These are phyloP conservation scores for Vombatus ursinus DNA, from an alignment of 2,113 vertebrate genomes.

Conservation along the genomic window DNA sequence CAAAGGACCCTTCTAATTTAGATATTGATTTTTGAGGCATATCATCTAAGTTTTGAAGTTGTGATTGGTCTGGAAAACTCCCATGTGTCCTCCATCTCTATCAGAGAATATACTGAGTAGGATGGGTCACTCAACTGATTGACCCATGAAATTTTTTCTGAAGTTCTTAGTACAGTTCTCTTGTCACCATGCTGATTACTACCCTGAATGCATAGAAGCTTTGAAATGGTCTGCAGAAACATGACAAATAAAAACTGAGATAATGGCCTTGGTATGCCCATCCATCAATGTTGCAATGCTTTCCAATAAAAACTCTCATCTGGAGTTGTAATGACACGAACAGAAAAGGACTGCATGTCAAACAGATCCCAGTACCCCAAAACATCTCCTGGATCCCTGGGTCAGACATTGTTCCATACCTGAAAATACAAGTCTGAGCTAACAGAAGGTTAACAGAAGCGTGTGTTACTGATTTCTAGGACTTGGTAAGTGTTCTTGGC, in stretches of 20 bases:
- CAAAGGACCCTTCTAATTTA: background rate
- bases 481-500: background rate
- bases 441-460: background rate
- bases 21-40: background rate
- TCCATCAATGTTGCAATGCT: background rate
- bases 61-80: background rate
- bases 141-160: background rate
- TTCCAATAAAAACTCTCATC: background rate
- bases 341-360: background rate
- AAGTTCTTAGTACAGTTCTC: background rate
- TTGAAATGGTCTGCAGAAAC: background rate
- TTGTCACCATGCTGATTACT: background rate
- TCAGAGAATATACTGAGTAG: background rate
- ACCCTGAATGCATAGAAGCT: background rate
- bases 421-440: background rate
- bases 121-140: background rate
- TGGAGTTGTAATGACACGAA: background rate
- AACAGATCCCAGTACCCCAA: background rate
- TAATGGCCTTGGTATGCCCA: background rate
- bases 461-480: background rate
- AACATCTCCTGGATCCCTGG: background rate
- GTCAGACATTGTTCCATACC: background rate
- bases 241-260: background rate
- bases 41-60: background rate
- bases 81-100: background rate